Evolutionary conservation across 1,140 invertebrate genomes (phyloP).

Genomic region (Polyergus mexicanus): DNA sequence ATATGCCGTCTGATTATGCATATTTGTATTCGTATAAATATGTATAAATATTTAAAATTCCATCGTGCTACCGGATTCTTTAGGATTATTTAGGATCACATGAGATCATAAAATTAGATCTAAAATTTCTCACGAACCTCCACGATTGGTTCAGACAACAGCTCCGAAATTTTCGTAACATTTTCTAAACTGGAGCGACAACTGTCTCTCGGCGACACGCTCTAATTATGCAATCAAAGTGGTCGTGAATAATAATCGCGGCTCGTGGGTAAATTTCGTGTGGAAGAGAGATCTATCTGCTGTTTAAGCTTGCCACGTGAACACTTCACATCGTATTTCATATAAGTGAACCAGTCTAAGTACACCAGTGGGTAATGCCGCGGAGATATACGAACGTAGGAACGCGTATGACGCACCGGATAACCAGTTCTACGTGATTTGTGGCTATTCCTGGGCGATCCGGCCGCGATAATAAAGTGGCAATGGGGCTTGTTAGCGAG

Average conservation of each 20-base stretch:
- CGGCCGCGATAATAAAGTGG: conserved; percentile 80
- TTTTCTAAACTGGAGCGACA: conserved; percentile 30
- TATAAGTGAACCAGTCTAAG: conserved; percentile 57
- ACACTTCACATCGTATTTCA: conserved; percentile 51
- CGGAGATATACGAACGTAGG: conserved; percentile 66
- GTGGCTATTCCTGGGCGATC: conserved; percentile 78
- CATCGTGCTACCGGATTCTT: background rate
- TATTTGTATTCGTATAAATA: background rate
- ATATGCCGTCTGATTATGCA: background rate
- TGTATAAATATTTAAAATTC: conserved; percentile 26
- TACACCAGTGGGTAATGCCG: conserved; percentile 60
- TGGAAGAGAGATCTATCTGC: conserved; percentile 43
- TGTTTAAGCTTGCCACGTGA: conserved; percentile 13
- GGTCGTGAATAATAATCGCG: conserved; percentile 29
- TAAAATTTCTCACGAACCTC: conserved; percentile 32
- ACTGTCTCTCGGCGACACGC: conserved; percentile 17
- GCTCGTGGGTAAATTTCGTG: conserved; percentile 28
- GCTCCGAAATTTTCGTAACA: conserved; percentile 32
- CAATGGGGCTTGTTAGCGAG: conserved; percentile 80
- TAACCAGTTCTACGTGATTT: conserved; percentile 80
- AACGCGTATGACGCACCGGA: conserved; percentile 72
- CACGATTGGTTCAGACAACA: conserved; percentile 12
- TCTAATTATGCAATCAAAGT: conserved; percentile 46
- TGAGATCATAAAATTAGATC: background rate
- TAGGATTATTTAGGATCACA: background rate